A percentile compares a stretch with the other conserved stretches of the same genome.
Evolutionary conservation across 2,113 vertebrate genomes (phyloP).

Genomic region (Acrocephalus arundinaceus): DNA sequence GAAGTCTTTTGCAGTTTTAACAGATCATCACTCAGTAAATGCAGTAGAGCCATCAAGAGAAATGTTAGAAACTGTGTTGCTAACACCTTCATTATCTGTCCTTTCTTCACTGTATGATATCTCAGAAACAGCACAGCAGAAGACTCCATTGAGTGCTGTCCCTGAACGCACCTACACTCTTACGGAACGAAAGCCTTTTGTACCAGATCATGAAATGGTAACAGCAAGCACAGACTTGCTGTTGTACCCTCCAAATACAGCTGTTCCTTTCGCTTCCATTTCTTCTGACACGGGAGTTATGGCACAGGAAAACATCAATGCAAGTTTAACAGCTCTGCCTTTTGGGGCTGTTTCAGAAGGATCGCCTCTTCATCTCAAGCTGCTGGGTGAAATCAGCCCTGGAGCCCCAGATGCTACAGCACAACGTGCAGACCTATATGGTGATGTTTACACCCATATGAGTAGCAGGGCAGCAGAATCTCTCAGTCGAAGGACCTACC

Average conservation of each 20-base stretch:
- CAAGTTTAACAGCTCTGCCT: neutral
- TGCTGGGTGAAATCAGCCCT: neutral
- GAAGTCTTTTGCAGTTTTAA: conserved; percentile 38
- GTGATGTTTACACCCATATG: neutral
- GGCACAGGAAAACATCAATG: neutral
- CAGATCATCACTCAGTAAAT: conserved; percentile 15
- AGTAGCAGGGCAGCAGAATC: neutral
- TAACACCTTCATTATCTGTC: conserved; percentile 45
- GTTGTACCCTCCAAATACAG: conserved; percentile 32
- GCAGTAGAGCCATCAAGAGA: conserved; percentile 34
- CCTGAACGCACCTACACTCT: neutral
- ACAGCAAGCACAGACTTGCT: conserved; percentile 40
- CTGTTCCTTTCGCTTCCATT: conserved; percentile 38
- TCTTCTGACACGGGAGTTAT: neutral
- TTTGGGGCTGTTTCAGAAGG: neutral
- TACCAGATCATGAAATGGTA: neutral
- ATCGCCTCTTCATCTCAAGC: neutral
- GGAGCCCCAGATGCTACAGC: neutral
- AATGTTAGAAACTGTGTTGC: neutral
- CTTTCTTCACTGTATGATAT: neutral
- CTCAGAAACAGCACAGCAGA: conserved; percentile 18
- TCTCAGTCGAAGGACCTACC: neutral
- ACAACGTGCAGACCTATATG: neutral
- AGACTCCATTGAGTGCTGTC: neutral
- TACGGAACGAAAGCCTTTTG: neutral